Conservation (phyloP, 1,140 invertebrate species). For the Polypedilum vanderplanki region DNA sequence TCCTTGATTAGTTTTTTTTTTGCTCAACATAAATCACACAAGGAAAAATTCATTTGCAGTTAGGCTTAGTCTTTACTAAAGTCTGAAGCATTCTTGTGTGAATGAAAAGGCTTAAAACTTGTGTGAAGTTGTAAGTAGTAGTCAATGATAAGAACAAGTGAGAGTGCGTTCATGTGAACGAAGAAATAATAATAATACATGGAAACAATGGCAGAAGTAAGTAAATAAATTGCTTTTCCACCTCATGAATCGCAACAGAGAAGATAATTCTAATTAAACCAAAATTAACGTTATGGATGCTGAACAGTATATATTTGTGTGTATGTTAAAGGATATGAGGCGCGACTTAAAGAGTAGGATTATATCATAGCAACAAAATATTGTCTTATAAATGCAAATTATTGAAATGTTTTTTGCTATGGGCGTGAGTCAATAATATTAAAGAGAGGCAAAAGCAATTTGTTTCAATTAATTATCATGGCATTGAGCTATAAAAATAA, state of each 20-base stretch:
- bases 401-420: not conserved
- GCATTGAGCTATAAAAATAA: slow-evolving; percentile 14
- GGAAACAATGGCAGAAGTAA: not conserved
- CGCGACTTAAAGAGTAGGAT: not conserved
- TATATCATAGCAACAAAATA: not conserved
- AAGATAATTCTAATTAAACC: slow-evolving; percentile 8
- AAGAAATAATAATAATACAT: not conserved
- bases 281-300: not conserved
- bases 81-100: not conserved
- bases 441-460: not conserved
- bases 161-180: not conserved
- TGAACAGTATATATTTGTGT: not conserved
- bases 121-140: not conserved
- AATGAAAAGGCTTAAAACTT: slow-evolving; percentile 1
- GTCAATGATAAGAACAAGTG: not conserved
- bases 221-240: slow-evolving; percentile 8
- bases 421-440: not conserved
- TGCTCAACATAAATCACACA: too few species aligned
- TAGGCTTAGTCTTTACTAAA: too few species aligned
- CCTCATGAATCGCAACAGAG: not conserved
- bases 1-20: too few species aligned
- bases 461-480: slow-evolving; percentile 20
- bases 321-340: slow-evolving; percentile 7
- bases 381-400: not conserved
- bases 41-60: not conserved